Evolutionary conservation across 2,888 invertebrate genomes (phyloP), one percentile per base, ranked within the genome.

Genomic region (Amblyjoppa fuscipennis): DNA sequence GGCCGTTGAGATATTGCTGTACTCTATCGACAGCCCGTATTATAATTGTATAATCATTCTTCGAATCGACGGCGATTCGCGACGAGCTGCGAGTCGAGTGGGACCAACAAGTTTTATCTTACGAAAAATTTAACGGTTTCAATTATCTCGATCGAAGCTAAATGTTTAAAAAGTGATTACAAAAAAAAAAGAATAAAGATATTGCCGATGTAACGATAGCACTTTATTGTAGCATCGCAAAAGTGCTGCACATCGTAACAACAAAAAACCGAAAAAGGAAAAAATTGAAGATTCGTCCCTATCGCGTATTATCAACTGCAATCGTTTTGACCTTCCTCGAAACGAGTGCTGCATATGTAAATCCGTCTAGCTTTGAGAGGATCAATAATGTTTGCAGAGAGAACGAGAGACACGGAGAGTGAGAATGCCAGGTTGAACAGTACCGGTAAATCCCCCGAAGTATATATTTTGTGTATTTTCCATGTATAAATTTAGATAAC

Each of bases 71-170:
- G 31, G 25, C 28, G 71, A 51, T 80, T 66, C 38, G 56, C 56
- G 73, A 13, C 16, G 49, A 81, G 74, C 74, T 74, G 68, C 74
- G 28, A 81, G 45, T 69, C 81, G 81, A 75, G 45, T 81, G 81
- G 81, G 81, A 81, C 81, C 81, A 81, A 81, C 75, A 31, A 59
- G 81, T 81, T 75, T 75, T 75, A 69, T 75, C 75, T 68, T 69
- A 81, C 28, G 69, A 75, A 45, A 81, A 77, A 51, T 76, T 77
- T 38, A 68, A 68, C 41, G 64, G 64, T 66, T 76, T 53, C 38
- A 38, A 38, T 51, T 49, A 76, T 66, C 34, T 66, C 64, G 34
- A 20, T 49, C 38, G 53, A 76, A 49, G 64, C 64, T 64, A 31
- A 64, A n/a, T 49, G 25, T 31, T 31, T 31, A 38, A 70, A 28